Evolutionary conservation across 2,888 invertebrate genomes (phyloP), one percentile per base, ranked within the genome.

Genomic region (Megaustenia siamemsis): DNA sequence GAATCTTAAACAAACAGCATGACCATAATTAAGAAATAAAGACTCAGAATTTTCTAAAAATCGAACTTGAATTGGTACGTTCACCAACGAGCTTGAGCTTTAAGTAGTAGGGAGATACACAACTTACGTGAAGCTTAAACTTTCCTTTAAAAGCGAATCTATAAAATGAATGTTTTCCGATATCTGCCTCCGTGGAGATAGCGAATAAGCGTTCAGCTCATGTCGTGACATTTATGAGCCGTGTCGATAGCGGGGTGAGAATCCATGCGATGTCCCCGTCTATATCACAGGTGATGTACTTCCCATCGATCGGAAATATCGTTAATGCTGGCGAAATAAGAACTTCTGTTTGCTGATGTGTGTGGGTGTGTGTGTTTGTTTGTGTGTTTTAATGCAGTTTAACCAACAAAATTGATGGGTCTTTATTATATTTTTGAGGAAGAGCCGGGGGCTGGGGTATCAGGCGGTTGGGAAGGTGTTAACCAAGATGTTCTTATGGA

Each of bases 181-280:
- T 32, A 49, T 73, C 32, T 32, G 49, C 73, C 73, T 49, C 73
- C 49, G 49, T 49, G 35, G 45, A 45, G 8, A 45, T 18, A 49
- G 45, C 32, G 18, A 73, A 12, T 49, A 45, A 2, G 18, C 28
- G 32, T 32, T 15, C 73, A 49, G 2, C 49, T 49, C 24, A 3
- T 32, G 5, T 49, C 15, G 4, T 73, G 73, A 73, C 73, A 73
- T 73, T 73, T 49, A 73, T 73, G 73, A 45, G 45, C 10, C 21
- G 21, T n/a, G 32, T 45, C 73, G 73, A 49, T 32, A 73, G 8
- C 18, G 18, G 35, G 38, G 38, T 18, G 73, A 49, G 73, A n/a
- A 49, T 49, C 49, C 2, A 32, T 73, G 21, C 28, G 8, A 21
- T 49, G 21, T 28, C 4, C 10, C 28, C 28, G 32, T 3, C 32